Base-by-base conservation (phyloP, 2,797 vertebrate species). In the Lacerta agilis region DNA sequence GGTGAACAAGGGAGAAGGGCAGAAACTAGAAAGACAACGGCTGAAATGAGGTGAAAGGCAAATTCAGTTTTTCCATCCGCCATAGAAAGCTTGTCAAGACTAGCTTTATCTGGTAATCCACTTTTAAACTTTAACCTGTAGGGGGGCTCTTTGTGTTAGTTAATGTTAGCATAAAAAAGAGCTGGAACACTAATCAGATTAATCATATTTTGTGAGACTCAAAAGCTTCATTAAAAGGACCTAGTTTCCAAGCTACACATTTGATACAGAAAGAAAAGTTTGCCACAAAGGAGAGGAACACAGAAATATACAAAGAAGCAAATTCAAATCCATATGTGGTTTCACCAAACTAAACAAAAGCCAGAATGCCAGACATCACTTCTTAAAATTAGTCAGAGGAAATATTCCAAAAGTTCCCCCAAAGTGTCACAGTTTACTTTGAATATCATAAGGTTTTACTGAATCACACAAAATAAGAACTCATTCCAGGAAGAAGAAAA, bases 91-190 rank as follows among this genome's bases (percentile, higher is more conserved):
- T 98, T 97, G 96, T 98, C 97, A 98, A 97, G 97, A 97, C 97
- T 97, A 97, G 97, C 98, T 98, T 99, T 98, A 98, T 98, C 97
- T 98, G 96, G 97, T 99, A 99, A 98, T 99, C 98, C 98, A 99
- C 98, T 98, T 98, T 99, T 99, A 99, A 99, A 99, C 98, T 99
- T 98, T 99, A 99, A 99, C 98, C 98, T 98, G 98, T 98, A 97
- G 98, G 98, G 98, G 98, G 98, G 97, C 98, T 98, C 97, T 99
- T 99, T 99, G 98, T 99, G 98, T 97, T 98, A 97, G 97, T 98
- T 98, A 99, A 99, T 99, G 97, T 98, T 98, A 98, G 97, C 97
- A 98, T 98, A 99, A 98, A 98, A 98, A 97, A 97, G 96, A 98
- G 96, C 95, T 96, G 97, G 98, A 98, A 98, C 98, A 97, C 97